Evolutionary conservation across 1,140 invertebrate species (phyloP).

Genomic region (Caenorhabditis latens): DNA sequence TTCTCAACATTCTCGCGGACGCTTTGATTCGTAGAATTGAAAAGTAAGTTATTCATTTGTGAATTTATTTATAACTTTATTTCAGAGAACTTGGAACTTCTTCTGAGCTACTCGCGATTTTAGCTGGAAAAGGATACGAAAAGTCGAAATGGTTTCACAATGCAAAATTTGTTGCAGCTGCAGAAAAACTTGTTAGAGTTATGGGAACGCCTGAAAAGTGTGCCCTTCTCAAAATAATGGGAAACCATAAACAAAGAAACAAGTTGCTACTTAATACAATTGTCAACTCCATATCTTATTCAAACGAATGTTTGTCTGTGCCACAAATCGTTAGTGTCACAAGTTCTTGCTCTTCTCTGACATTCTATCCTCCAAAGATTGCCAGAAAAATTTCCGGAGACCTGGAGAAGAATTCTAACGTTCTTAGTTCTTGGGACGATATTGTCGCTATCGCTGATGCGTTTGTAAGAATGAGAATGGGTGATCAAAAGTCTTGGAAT

Average conservation of each 20-base stretch:
- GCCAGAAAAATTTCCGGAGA: background rate
- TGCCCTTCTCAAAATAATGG: conserved; percentile 17
- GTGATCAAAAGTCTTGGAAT: conserved; percentile 16
- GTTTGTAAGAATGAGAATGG: conserved; percentile 34
- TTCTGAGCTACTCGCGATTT: background rate
- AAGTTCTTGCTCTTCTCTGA: background rate
- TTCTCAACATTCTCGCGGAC: background rate
- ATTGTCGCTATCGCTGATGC: background rate
- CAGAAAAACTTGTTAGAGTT: background rate
- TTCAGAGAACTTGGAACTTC: conserved; percentile 5
- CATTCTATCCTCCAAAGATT: conserved; percentile 29
- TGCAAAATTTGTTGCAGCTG: background rate
- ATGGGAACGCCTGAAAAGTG: conserved; percentile 7
- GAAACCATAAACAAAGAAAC: background rate
- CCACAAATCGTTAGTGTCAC: conserved; percentile 20
- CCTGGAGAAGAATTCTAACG: conserved; percentile 13
- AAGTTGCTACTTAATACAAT: background rate
- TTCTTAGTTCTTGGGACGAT: conserved; percentile 5
- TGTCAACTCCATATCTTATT: background rate
- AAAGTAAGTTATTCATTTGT: background rate
- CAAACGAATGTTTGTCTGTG: background rate
- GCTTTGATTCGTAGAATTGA: background rate
- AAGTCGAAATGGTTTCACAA: conserved; percentile 36
- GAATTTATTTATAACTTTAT: background rate
- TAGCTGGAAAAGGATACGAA: conserved; percentile 4